Conservation (phyloP, 2,797 vertebrate genomes). For the Girardinus metallicus region DNA sequence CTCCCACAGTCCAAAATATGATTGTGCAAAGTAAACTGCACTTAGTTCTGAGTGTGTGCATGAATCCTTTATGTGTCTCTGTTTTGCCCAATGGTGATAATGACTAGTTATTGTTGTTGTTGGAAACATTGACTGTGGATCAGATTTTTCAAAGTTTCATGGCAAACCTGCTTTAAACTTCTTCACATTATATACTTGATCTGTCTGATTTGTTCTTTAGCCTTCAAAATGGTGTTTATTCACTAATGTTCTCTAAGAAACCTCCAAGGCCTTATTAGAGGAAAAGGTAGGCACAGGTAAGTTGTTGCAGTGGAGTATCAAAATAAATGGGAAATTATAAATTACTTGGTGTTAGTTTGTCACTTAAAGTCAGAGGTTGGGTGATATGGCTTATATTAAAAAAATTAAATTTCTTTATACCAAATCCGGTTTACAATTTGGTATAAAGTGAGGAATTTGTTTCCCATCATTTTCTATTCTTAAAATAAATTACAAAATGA, state of each 20-base stretch:
- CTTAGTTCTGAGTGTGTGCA: not conserved
- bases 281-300: not conserved
- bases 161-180: not conserved
- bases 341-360: not conserved
- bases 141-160: not conserved
- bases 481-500: no score
- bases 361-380: not conserved
- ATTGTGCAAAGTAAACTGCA: not conserved
- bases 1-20: not conserved
- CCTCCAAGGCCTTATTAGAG: not conserved
- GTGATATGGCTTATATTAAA: no score
- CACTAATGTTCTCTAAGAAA: not conserved
- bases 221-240: not conserved
- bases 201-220: not conserved
- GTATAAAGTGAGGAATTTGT: no score
- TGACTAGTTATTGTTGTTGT: not conserved
- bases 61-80: not conserved
- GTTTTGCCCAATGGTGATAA: not conserved
- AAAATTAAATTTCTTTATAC: no score
- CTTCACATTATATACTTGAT: not conserved
- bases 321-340: not conserved
- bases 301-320: not conserved
- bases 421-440: no score
- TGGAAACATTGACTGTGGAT: not conserved
- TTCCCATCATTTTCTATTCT: no score